Evolutionary conservation across 64 coral and sea anemone genomes (phyloP).

Genomic region (Porites australiensis): DNA sequence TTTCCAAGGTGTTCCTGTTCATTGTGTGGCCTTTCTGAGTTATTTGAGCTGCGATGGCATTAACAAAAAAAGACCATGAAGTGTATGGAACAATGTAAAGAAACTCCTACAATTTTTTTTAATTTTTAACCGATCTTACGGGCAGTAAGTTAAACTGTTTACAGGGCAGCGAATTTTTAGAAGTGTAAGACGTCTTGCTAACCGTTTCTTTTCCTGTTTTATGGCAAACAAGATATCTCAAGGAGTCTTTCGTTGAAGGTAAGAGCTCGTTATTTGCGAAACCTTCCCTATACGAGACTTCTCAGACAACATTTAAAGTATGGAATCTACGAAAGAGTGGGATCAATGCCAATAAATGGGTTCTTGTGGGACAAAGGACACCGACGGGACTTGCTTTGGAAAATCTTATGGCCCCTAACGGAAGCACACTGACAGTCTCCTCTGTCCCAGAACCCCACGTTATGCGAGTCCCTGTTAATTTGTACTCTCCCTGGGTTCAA

Average conservation of each 20-base stretch:
- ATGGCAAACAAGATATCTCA: background rate
- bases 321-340: constrained; percentile 14
- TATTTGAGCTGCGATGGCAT: too few relatives aligned
- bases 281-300: constrained; percentile 1
- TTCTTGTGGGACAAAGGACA: constrained; percentile 29
- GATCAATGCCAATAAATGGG: constrained; percentile 38
- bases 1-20: too few relatives aligned
- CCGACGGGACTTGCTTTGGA: constrained; percentile 40
- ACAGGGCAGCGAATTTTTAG: too few relatives aligned
- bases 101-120: too few relatives aligned
- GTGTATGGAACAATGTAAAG: too few relatives aligned
- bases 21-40: too few relatives aligned
- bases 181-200: background rate
- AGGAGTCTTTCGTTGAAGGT: background rate
- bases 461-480: constrained; percentile 35
- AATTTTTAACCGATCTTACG: background rate
- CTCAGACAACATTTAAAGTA: constrained; percentile 34
- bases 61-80: too few relatives aligned
- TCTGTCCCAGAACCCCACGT: background rate
- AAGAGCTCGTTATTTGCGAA: background rate
- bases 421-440: background rate
- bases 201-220: background rate
- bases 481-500: constrained; percentile 32
- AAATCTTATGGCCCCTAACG: background rate
- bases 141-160: too few relatives aligned